These are phyloP conservation scores for Brachyopa scutellaris DNA, from an alignment of 2,888 invertebrate species.

Conservation along the genomic window DNA sequence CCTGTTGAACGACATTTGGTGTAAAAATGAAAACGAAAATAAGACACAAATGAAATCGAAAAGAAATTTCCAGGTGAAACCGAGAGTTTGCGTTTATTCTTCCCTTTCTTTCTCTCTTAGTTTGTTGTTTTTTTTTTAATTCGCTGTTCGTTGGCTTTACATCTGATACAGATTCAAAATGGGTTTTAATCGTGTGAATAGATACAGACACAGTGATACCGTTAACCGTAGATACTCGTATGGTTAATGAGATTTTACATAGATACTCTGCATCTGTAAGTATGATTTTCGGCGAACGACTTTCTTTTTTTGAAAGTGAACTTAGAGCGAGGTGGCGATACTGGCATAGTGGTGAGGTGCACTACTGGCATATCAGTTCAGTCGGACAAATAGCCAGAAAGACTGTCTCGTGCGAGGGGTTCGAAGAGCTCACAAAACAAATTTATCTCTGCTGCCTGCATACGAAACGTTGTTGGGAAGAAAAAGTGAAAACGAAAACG, in stretches of 20 bases:
- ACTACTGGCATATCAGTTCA: constrained; percentile 29
- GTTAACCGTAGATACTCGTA: too few relatives aligned
- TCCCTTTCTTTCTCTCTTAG: neutral
- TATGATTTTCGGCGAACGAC: constrained; percentile 44
- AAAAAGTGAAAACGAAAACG: constrained; percentile 67
- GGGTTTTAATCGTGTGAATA: constrained; percentile 48
- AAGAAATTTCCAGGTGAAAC: constrained; percentile 72
- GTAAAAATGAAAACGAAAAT: constrained; percentile 63
- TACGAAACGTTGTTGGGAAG: constrained; percentile 62
- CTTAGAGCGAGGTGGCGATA: neutral
- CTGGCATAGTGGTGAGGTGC: neutral
- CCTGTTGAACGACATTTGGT: constrained; percentile 56
- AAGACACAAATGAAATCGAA: constrained; percentile 63
- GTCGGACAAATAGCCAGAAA: constrained; percentile 17
- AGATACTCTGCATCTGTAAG: too few relatives aligned
- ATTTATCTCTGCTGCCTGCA: too few relatives aligned
- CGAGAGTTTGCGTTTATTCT: constrained; percentile 56
- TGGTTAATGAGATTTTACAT: constrained; percentile 10
- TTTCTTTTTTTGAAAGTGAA: constrained; percentile 62
- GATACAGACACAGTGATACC: constrained; percentile 50
- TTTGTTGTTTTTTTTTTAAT: constrained; percentile 9
- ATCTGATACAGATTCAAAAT: constrained; percentile 63
- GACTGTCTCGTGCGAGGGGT: neutral
- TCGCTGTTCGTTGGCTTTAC: constrained; percentile 12
- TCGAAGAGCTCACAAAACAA: too few relatives aligned